These are phyloP conservation scores for Hoplostethus mediterraneus DNA, from an alignment of 2,797 vertebrate species.

Conservation along the genomic window DNA sequence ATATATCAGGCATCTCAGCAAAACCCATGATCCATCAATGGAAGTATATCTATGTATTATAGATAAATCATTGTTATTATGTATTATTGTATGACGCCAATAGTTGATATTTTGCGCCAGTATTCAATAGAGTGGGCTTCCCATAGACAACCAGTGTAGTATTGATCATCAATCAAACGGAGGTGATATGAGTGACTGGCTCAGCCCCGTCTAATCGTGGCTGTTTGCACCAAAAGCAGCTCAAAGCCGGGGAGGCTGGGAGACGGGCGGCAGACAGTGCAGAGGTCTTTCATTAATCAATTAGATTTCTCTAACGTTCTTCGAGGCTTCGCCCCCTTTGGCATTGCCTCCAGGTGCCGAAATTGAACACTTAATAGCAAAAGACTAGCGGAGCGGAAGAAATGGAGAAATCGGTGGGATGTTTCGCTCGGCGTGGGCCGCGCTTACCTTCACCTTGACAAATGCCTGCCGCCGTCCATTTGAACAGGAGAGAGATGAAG, in stretches of 20 bases:
- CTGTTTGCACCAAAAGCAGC: constrained; percentile 16
- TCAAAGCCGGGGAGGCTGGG: constrained; percentile 25
- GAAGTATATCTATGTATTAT: no score
- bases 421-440: constrained; percentile 63
- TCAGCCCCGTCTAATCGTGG: background rate
- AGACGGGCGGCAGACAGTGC: constrained; percentile 27
- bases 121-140: no score
- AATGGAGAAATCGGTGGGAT: constrained; percentile 74
- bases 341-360: constrained; percentile 60
- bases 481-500: constrained; percentile 70
- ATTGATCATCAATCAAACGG: background rate
- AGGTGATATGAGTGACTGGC: no score
- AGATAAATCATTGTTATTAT: no score
- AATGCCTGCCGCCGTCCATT: constrained; percentile 75
- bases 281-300: constrained; percentile 66
- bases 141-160: no score
- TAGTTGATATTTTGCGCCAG: no score
- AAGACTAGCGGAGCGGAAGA: constrained; percentile 71
- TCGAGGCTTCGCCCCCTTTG: constrained; percentile 65
- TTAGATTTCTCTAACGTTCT: constrained; percentile 56
- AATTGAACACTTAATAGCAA: constrained; percentile 72
- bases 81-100: no score
- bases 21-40: no score
- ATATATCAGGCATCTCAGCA: no score
- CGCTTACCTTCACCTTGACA: constrained; percentile 78